Conservation (phyloP, 1,140 invertebrate genomes). For the Eriosoma lanigerum region DNA sequence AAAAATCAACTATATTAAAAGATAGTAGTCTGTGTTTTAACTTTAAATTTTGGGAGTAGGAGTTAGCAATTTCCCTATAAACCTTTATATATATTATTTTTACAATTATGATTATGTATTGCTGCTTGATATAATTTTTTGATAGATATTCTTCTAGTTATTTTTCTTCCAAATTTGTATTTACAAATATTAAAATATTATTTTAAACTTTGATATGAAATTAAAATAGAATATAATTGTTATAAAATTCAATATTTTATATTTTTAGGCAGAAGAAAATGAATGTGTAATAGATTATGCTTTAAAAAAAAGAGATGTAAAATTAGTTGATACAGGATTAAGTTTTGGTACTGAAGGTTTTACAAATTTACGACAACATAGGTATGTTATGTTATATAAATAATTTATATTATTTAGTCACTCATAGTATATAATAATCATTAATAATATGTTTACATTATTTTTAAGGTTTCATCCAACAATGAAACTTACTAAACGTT, state of each 20-base stretch:
- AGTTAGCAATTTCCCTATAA: no score
- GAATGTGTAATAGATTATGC: slow-evolving; percentile 97
- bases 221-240: no score
- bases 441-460: not conserved
- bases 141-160: no score
- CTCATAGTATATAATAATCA: not conserved
- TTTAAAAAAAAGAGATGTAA: slow-evolving; percentile 89
- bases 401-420: not conserved
- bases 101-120: no score
- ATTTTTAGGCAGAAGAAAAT: slow-evolving; percentile 87
- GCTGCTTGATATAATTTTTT: no score
- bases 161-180: no score
- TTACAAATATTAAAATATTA: no score
- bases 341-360: slow-evolving; percentile 97
- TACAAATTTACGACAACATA: slow-evolving; percentile 79
- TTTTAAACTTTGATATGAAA: no score
- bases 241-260: not conserved
- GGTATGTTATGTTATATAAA: slow-evolving; percentile 61
- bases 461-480: slow-evolving; percentile 84
- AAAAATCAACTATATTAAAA: no score
- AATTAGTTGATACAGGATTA: slow-evolving; percentile 88
- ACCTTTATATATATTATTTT: no score
- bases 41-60: no score
- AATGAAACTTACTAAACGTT: slow-evolving; percentile 84
- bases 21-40: no score